Conservation (phyloP, 2,888 invertebrate species). For the Schizotus pectinicornis region DNA sequence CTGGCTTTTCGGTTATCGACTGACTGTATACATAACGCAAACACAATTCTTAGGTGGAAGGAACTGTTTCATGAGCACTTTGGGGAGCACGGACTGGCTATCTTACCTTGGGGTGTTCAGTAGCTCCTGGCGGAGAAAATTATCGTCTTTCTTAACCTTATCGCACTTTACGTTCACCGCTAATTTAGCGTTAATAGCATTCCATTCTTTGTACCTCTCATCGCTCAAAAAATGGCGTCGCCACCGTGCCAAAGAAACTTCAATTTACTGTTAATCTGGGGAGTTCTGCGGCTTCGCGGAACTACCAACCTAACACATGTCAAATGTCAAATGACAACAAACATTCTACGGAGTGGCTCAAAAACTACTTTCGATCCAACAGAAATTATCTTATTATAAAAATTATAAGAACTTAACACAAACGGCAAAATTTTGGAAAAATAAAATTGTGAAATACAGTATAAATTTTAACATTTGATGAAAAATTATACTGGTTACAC, state of each 20-base stretch:
- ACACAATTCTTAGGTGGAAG: constrained; percentile 55
- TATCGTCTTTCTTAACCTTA: constrained; percentile 14
- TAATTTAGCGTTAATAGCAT: constrained; percentile 4
- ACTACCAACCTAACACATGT: background rate
- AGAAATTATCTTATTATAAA: no score
- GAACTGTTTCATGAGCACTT: constrained; percentile 53
- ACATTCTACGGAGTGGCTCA: background rate
- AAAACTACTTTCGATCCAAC: background rate
- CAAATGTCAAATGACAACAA: background rate
- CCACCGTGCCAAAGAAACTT: background rate
- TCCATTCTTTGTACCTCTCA: background rate
- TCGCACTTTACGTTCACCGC: constrained; percentile 1
- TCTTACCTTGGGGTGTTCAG: constrained; percentile 50
- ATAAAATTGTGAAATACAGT: no score
- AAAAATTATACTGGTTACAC: background rate
- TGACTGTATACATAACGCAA: constrained; percentile 48
- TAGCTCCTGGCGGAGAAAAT: constrained; percentile 27
- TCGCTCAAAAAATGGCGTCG: constrained; percentile 6
- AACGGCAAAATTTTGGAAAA: no score
- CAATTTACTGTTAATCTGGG: background rate
- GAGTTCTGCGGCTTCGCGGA: background rate
- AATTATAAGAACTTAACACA: no score
- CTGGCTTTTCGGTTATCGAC: constrained; percentile 45
- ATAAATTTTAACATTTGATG: background rate
- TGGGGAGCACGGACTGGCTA: constrained; percentile 52